These are phyloP conservation scores for Dendrolimus pini DNA, from an alignment of 2,888 invertebrate genomes.

Conservation along the genomic window DNA sequence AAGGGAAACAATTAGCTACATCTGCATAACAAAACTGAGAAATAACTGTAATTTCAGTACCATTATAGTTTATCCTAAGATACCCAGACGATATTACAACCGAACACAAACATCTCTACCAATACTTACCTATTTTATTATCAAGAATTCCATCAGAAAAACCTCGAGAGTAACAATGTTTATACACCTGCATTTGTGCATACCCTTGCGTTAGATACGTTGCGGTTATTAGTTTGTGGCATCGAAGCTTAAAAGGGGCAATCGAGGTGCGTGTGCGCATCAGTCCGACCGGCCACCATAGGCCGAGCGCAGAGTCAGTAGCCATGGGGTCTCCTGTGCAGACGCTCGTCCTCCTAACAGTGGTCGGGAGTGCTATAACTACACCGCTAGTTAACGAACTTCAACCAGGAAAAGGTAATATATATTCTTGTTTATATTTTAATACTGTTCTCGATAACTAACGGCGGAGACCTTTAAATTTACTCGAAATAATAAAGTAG, in stretches of 20 bases:
- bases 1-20: no score
- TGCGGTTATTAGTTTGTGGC: conserved; percentile 6
- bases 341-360: conserved; percentile 44
- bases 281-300: conserved; percentile 30
- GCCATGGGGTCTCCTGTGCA: conserved; percentile 53
- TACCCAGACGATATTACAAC: no score
- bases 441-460: not conserved
- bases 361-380: conserved; percentile 32
- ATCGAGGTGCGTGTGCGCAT: conserved; percentile 40
- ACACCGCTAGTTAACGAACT: conserved; percentile 56
- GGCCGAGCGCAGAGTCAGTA: conserved; percentile 40
- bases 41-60: no score
- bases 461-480: no score
- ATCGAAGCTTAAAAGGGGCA: conserved; percentile 51
- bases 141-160: no score
- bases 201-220: not conserved
- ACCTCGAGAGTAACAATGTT: no score
- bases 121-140: no score
- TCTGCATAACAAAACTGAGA: no score
- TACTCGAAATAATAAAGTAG: no score
- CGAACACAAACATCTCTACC: no score
- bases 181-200: not conserved
- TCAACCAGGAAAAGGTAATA: conserved; percentile 53
- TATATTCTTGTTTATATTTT: conserved; percentile 5
- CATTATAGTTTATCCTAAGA: no score